Evolutionary conservation across 2,113 vertebrate species (phyloP).

Genomic region (Falcunculus frontatus): DNA sequence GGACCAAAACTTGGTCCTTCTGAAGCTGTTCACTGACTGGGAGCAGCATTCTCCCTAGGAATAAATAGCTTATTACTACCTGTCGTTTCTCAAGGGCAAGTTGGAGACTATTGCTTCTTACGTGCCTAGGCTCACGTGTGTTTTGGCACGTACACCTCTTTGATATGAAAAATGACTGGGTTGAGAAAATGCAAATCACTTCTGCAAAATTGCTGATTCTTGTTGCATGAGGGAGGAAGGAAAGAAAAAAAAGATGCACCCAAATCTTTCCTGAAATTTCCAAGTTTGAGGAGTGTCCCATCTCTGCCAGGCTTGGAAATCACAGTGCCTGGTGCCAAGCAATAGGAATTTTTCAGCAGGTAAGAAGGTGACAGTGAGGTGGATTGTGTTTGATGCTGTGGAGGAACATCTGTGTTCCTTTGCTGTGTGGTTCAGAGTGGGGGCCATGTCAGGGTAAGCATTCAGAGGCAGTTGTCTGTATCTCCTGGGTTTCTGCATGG

Average conservation of each 20-base stretch:
- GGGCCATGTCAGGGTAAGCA: background rate
- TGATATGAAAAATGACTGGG: constrained; percentile 11
- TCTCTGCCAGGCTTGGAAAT: background rate
- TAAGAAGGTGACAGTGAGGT: background rate
- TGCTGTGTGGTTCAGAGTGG: background rate
- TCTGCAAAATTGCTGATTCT: constrained; percentile 31
- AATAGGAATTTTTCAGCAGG: background rate
- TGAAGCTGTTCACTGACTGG: background rate
- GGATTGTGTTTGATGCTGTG: background rate
- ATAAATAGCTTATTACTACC: background rate
- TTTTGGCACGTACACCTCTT: constrained; percentile 15
- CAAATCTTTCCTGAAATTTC: background rate
- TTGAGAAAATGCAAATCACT: constrained; percentile 29
- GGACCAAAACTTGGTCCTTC: background rate
- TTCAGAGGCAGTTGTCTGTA: background rate
- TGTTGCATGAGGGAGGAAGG: background rate
- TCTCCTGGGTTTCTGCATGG: background rate
- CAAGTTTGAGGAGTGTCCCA: background rate
- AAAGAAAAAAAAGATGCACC: background rate
- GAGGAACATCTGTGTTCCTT: background rate
- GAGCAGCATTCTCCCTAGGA: background rate
- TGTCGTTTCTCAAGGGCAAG: background rate
- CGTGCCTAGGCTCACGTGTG: background rate
- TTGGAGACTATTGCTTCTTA: background rate
- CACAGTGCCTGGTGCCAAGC: background rate